A percentile compares a stretch with the other conserved stretches of the same genome.
Conservation (phyloP, 2,113 vertebrate genomes). For the Cyprinodon variegatus region DNA sequence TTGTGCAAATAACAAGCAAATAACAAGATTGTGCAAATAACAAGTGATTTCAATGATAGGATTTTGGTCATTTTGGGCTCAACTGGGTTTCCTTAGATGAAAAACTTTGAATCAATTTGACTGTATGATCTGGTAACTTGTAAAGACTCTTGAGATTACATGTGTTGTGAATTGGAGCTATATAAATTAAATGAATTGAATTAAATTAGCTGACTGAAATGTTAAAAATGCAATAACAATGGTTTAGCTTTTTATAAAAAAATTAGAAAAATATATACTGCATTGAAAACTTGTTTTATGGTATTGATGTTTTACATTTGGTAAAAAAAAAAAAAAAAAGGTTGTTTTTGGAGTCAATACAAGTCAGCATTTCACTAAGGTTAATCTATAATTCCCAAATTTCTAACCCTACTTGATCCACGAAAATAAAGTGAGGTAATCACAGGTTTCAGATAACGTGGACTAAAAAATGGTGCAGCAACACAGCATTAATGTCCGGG, state of each 20-base stretch:
- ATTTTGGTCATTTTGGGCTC: no score
- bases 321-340: not conserved
- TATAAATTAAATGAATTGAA: no score
- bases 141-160: no score
- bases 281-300: not conserved
- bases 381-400: conserved; percentile 48
- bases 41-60: no score
- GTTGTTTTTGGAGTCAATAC: conserved; percentile 31
- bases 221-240: not conserved
- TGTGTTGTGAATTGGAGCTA: no score
- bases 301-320: not conserved
- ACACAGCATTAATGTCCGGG: conserved; percentile 36
- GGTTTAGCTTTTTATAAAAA: not conserved
- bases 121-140: no score
- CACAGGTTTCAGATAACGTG: conserved; percentile 36
- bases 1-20: no score
- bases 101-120: no score
- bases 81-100: no score
- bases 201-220: not conserved
- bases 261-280: not conserved
- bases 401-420: conserved; percentile 50
- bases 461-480: conserved; percentile 39
- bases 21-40: no score
- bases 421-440: conserved; percentile 47
- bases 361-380: conserved; percentile 49